Percentiles rank a stretch among this genome's conserved stretches.
Evolutionary conservation across 2,888 invertebrate species (phyloP).

Genomic region (Drosophila bunnanda): DNA sequence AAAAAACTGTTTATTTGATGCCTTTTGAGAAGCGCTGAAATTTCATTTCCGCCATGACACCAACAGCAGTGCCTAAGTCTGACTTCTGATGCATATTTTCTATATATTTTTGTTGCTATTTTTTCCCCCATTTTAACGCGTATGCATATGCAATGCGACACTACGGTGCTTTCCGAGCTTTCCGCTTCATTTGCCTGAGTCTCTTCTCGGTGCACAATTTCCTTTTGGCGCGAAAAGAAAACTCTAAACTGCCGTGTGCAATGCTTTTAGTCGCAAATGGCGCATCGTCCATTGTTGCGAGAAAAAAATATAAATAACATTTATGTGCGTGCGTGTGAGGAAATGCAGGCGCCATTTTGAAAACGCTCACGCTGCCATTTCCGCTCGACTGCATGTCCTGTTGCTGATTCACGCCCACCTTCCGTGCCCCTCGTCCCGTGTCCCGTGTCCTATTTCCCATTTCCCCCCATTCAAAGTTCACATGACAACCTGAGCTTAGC

Average conservation of each 20-base stretch:
- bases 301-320: slow-evolving; percentile 4
- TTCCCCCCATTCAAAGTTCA: slow-evolving; percentile 23
- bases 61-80: slow-evolving; percentile 49
- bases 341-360: slow-evolving; percentile 69
- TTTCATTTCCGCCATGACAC: slow-evolving; percentile 72
- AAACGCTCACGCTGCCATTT: slow-evolving; percentile 62
- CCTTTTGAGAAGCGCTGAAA: slow-evolving; percentile 48
- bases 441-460: background rate
- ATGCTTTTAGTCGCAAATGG: slow-evolving; percentile 58
- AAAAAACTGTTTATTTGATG: slow-evolving; percentile 54
- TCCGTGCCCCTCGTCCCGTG: background rate
- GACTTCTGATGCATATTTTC: slow-evolving; percentile 47
- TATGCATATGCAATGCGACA: slow-evolving; percentile 43
- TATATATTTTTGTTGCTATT: slow-evolving; percentile 13
- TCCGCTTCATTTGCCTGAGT: slow-evolving; percentile 64
- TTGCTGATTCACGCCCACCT: slow-evolving; percentile 22
- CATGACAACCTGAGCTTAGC: slow-evolving; percentile 39
- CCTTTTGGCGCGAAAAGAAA: slow-evolving; percentile 63
- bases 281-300: slow-evolving; percentile 60
- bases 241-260: slow-evolving; percentile 52
- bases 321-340: slow-evolving; percentile 25
- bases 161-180: slow-evolving; percentile 34
- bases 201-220: slow-evolving; percentile 48
- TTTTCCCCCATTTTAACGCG: slow-evolving; percentile 3
- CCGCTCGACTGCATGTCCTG: slow-evolving; percentile 64